These are phyloP conservation scores for Caenorhabditis inopinata DNA, from an alignment of 1,140 invertebrate species.

Conservation along the genomic window DNA sequence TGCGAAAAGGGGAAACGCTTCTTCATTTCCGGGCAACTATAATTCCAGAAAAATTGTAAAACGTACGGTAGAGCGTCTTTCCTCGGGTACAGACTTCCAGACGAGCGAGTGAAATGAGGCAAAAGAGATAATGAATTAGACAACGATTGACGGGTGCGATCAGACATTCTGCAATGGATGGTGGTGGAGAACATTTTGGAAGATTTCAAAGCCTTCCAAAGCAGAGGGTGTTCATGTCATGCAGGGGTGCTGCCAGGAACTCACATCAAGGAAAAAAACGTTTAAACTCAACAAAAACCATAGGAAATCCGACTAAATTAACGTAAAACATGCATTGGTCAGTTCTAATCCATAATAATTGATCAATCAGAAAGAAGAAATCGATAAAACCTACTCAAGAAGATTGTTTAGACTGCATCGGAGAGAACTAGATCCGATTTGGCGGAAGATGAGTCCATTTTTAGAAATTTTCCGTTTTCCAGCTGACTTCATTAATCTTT, in stretches of 20 bases:
- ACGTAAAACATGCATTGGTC: too few species aligned
- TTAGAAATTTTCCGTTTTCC: constrained; percentile 23
- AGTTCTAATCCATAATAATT: too few species aligned
- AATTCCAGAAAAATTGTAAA: background rate
- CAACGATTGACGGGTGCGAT: constrained; percentile 38
- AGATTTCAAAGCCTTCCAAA: too few species aligned
- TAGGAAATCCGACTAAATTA: too few species aligned
- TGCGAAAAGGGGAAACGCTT: too few species aligned
- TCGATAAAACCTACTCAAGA: constrained; percentile 42
- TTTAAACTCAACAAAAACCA: too few species aligned
- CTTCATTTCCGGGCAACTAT: too few species aligned
- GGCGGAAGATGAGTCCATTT: constrained; percentile 22
- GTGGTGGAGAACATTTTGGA: background rate
- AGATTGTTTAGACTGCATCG: constrained; percentile 36
- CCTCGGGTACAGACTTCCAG: constrained; percentile 37
- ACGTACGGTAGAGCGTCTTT: constrained; percentile 46
- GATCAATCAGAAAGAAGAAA: too few species aligned
- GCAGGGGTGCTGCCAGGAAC: too few species aligned
- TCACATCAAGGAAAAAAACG: too few species aligned
- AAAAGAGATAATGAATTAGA: constrained; percentile 41
- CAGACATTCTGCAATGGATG: constrained; percentile 37
- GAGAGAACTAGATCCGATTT: constrained; percentile 37
- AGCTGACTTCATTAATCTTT: background rate
- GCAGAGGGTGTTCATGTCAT: too few species aligned
- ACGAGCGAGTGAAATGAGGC: constrained; percentile 47